phyloP scores from a whole-genome alignment of 2,113 vertebrate genomes.

The Theropithecus gelada region DNA sequence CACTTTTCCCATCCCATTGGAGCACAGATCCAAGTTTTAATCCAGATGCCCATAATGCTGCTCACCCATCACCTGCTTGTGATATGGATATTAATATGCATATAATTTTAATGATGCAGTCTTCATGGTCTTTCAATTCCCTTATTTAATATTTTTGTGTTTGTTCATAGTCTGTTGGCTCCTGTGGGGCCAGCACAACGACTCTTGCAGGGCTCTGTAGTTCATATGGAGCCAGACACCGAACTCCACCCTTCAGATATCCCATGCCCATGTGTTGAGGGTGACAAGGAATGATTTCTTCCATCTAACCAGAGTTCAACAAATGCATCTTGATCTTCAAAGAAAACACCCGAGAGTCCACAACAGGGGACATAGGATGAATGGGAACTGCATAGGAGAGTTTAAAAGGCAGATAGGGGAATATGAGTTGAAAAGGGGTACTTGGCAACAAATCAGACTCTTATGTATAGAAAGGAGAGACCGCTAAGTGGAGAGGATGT shows the following conservation, averaged over 20 bases:
- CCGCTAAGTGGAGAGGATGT: accelerated
- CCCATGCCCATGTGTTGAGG: no score
- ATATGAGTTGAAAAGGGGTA: neutral
- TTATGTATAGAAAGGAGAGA: neutral
- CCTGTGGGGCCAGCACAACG: neutral
- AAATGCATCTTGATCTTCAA: neutral
- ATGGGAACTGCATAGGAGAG: neutral
- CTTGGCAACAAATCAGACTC: neutral
- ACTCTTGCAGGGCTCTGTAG: neutral
- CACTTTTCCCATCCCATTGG: neutral
- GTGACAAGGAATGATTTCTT: neutral
- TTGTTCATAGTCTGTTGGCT: neutral
- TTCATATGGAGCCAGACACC: neutral
- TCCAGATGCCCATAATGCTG: neutral
- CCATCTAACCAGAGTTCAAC: neutral
- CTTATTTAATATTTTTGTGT: neutral
- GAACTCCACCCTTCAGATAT: neutral
- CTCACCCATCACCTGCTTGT: neutral
- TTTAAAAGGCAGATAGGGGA: neutral
- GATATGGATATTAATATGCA: neutral
- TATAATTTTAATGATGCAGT: accelerated
- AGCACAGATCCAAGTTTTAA: neutral
- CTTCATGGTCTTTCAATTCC: neutral
- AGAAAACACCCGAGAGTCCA: neutral
- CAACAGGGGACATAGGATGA: neutral